Evolutionary conservation across 2,113 vertebrate genomes (phyloP).

Genomic region (Agapornis roseicollis): DNA sequence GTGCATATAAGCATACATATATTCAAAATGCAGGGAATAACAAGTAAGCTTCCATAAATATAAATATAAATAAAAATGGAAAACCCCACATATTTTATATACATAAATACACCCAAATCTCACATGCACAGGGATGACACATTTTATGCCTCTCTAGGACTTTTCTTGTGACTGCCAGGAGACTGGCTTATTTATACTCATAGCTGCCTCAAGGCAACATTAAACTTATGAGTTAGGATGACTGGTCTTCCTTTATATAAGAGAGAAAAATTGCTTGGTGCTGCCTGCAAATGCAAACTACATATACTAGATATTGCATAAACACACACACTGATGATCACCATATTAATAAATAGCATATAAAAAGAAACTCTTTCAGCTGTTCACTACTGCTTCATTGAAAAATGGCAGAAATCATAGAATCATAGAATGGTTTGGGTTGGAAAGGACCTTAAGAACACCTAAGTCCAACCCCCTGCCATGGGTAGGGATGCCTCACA

Average conservation of each 20-base stretch:
- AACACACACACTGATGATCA: neutral
- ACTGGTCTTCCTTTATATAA: neutral
- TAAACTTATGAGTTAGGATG: neutral
- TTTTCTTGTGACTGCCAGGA: neutral
- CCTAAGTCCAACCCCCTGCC: neutral
- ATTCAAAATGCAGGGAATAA: neutral
- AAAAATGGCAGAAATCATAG: neutral
- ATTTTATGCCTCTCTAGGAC: neutral
- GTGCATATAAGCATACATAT: accelerated
- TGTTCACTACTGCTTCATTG: neutral
- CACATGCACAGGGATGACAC: neutral
- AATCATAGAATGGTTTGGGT: neutral
- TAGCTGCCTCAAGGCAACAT: neutral
- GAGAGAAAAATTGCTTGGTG: neutral
- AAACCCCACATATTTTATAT: accelerated
- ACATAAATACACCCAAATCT: neutral
- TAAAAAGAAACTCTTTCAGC: neutral
- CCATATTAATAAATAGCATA: neutral
- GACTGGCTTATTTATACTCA: neutral
- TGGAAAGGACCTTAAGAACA: neutral
- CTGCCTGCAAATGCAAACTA: neutral
- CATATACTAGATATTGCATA: neutral
- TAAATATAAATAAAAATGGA: neutral
- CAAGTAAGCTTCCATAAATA: neutral
- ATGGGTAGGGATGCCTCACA: no score